Evolutionary conservation across 2,888 invertebrate genomes (phyloP).

Genomic region (Cordylochernes scorpioides): DNA sequence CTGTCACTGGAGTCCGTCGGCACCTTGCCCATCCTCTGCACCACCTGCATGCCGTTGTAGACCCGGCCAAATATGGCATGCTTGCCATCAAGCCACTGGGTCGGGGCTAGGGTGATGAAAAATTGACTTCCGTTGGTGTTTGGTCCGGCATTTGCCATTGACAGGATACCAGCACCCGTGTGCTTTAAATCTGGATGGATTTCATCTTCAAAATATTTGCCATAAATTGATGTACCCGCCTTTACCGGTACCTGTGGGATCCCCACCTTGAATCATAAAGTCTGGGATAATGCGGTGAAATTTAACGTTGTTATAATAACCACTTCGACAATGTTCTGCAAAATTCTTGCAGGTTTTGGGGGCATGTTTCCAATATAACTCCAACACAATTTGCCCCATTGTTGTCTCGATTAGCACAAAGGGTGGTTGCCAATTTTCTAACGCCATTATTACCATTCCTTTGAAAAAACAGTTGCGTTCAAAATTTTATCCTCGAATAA

Average conservation of each 20-base stretch:
- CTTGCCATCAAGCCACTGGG: conserved; percentile 91
- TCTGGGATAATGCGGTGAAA: conserved; percentile 77
- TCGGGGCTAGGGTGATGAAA: conserved; percentile 82
- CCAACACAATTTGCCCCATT: conserved; percentile 72
- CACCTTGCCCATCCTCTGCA: conserved; percentile 70
- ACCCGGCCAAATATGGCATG: conserved; percentile 85
- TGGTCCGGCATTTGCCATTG: conserved; percentile 96
- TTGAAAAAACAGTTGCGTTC: no score
- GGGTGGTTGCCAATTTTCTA: conserved; percentile 41
- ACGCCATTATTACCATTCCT: no score
- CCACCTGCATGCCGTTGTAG: conserved; percentile 58
- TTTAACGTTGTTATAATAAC: conserved; percentile 82
- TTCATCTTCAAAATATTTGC: conserved; percentile 79
- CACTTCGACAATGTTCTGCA: conserved; percentile 67
- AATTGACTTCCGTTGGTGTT: conserved; percentile 94
- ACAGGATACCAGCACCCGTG: conserved; percentile 63
- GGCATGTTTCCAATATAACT: conserved; percentile 94
- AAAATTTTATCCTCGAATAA: no score
- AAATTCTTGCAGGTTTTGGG: conserved; percentile 93
- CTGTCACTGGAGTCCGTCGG: conserved; percentile 77
- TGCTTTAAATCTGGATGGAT: conserved; percentile 78
- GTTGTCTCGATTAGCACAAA: conserved; percentile 53
- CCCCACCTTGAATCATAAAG: conserved; percentile 41
- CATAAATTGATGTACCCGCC: conserved; percentile 93
- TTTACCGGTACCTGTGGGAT: conserved; percentile 70